Conservation (phyloP, 2,113 vertebrate species). For the Parus major region DNA sequence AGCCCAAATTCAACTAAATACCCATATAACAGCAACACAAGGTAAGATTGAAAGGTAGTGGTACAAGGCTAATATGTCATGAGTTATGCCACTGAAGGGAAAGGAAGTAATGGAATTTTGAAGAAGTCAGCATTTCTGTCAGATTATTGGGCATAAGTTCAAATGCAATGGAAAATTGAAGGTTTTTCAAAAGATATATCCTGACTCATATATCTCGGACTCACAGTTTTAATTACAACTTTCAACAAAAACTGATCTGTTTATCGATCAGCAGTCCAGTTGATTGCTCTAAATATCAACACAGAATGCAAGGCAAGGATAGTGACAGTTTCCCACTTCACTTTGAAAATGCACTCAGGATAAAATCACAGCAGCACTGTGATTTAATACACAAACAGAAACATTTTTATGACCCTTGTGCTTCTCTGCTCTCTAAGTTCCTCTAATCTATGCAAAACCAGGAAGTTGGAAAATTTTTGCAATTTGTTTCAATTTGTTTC, state of each 20-base stretch:
- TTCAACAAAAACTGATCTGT: not conserved
- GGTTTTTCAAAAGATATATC: not conserved
- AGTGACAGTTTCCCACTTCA: not conserved
- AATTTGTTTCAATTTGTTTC: not conserved
- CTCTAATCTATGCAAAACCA: not conserved
- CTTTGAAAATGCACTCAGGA: not conserved
- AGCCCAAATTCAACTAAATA: not conserved
- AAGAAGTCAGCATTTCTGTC: not conserved
- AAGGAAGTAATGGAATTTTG: not conserved
- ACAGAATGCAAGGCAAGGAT: not conserved
- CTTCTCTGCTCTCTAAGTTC: not conserved
- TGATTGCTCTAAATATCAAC: not conserved
- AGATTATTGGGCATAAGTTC: not conserved
- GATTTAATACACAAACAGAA: not conserved
- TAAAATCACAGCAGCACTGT: not conserved
- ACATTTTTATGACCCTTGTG: not conserved
- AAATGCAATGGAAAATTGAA: not conserved
- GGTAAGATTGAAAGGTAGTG: not conserved
- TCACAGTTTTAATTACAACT: not conserved
- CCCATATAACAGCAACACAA: accelerated
- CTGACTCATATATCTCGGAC: not conserved
- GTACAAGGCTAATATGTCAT: not conserved
- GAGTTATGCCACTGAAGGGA: not conserved
- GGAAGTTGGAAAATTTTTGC: not conserved
- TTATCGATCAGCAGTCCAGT: not conserved